Evolutionary conservation across 2,888 invertebrate species (phyloP), one percentile per base, ranked within the genome.

Genomic region (Microctonus brassicae): DNA sequence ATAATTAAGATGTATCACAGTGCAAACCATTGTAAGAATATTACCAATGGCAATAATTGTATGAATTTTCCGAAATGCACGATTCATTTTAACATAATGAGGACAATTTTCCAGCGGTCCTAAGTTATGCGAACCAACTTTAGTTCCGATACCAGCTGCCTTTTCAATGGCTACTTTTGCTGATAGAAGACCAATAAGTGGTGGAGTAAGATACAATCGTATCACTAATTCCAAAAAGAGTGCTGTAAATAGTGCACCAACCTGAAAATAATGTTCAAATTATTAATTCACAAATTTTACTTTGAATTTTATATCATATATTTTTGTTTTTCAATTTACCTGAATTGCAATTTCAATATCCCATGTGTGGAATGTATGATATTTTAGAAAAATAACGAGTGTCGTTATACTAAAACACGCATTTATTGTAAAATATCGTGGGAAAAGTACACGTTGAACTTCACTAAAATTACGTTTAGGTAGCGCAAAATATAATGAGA

Each of bases 381-480:
- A 91, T 77, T 91, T 90, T 81, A 92, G 89, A 87, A 94, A 95
- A 22, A 94, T 90, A 33, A 94, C 88, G 26, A 95, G 88, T 0
- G 94, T 94, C 52, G 92, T 89, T 57, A 95, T 90, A 83, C 94
- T 95, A 73, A 95, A 89, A 75, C 91, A 85, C 13, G 94, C 91
- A 85, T 95, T 96, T 81, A 95, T 89, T 17, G 94, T 91, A 88
- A 95, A 96, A 88, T 96, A 96, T 81, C 93, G 93, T 0, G 97
- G 97, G 87, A 97, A 97, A 71, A 97, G 89, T 52, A 95, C 92
- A 75, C 94, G 93, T 87, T 97, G 97, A 17, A 97, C 94, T 79
- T 93, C 92, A 0, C 96, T 96, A 87, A 97, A 97, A 77, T 93
- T 93, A 81, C 96, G 95, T 20, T 97, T 91, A 0, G 96, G 95